Conservation (phyloP, 2,888 invertebrate species). For the Priocnemis perturbator region DNA sequence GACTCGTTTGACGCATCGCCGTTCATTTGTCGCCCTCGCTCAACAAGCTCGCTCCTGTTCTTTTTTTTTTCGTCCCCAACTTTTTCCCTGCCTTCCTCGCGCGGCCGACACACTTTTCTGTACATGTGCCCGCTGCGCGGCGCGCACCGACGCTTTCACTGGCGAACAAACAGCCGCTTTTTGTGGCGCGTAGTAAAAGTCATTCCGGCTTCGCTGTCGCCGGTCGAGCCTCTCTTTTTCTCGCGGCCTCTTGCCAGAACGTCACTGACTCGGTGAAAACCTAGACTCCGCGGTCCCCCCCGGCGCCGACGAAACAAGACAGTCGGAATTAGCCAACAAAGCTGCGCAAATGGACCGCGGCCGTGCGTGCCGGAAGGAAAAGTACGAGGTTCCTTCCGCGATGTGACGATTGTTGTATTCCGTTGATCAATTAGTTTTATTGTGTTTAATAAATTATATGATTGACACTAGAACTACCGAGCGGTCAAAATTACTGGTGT, state of each 20-base stretch:
- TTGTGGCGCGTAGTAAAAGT: conserved; percentile 2
- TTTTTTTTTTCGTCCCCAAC: conserved; percentile 5
- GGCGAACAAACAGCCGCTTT: conserved; percentile 14
- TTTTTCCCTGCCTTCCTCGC: not conserved
- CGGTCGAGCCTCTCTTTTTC: conserved; percentile 4
- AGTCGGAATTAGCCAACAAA: no score
- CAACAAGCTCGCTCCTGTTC: conserved; percentile 6
- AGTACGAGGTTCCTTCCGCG: no score
- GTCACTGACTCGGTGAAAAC: no score
- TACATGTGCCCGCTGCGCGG: not conserved
- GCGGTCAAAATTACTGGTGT: no score
- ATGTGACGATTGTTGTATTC: no score
- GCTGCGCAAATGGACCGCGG: no score
- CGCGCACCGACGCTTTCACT: conserved; percentile 20
- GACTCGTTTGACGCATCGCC: conserved; percentile 1
- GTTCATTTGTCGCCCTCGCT: conserved; percentile 9
- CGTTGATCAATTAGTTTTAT: no score
- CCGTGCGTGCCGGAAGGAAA: no score
- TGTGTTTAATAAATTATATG: no score
- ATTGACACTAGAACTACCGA: no score
- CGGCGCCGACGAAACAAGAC: not conserved
- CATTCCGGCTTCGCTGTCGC: conserved; percentile 12
- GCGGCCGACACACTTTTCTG: not conserved
- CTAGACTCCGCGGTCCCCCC: not conserved
- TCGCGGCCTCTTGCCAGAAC: not conserved